Base-by-base conservation (phyloP, 2,888 invertebrate species). In the Hirtodrosophila histrioides region DNA sequence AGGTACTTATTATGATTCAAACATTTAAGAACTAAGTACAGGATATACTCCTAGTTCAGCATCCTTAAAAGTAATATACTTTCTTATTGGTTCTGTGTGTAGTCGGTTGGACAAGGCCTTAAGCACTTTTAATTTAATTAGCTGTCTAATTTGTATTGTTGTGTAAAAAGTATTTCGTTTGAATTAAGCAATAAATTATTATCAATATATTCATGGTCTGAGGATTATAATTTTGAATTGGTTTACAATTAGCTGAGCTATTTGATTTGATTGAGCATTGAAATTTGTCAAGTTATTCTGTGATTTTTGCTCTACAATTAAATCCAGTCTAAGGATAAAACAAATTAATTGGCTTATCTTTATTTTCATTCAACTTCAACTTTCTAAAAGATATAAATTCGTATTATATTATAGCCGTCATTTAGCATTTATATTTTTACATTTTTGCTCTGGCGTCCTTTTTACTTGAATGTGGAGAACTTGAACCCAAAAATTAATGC, bases 81-180 rank as follows among this genome's bases (percentile, higher is more conserved):
- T 17, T 37, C 29, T 35, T 46, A 31, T 40, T 46, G 27, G 3
- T 31, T 11, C 29, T 31, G 27, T 9, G 9, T 24, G n/a, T 24
- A 39, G 27, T 48, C 10, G 8, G 37, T 51, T 60, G 9, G 7
- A 4, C n/a, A 31, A 17, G 33, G 37, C 84, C 50, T 44, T 7
- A 33, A 70, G 82, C 67, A 12, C 49, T 79, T 78, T 65, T 39
- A 51, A 81, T 78, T 78, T 84, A 81, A 79, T 79, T 79, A 70
- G 75, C 75, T 78, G 62, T 70, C 73, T 53, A 63, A 76, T 83
- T 70, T 61, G 62, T 50, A 58, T 53, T 67, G 46, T 69, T 53
- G 17, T 60, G n/a, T 41, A 35, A 62, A 60, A 76, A 72, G 45
- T 72, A 63, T 57, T 41, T 23, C 44, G 55, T 48, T 57, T 27